These are phyloP conservation scores for Hyperoplus lanceolatus DNA, from an alignment of 2,797 vertebrate species.

Conservation along the genomic window DNA sequence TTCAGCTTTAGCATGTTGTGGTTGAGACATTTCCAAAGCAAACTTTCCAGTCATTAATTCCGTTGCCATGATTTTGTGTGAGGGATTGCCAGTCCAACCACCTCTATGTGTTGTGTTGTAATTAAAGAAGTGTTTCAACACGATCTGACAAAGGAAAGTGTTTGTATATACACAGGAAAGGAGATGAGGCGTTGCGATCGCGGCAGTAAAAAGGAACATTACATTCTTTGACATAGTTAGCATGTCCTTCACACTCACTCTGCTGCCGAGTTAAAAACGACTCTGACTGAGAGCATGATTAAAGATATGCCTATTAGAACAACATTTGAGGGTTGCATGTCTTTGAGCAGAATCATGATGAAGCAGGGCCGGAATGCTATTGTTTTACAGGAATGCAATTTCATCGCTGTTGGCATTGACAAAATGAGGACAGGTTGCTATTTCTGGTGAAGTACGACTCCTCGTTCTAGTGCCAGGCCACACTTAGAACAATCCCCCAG, in stretches of 20 bases:
- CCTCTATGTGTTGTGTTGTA: conserved; percentile 62
- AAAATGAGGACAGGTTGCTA: conserved; percentile 58
- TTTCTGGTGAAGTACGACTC: conserved; percentile 57
- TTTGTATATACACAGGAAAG: conserved; percentile 61
- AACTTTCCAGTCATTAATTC: conserved; percentile 78
- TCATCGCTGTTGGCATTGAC: conserved; percentile 57
- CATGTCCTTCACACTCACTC: conserved; percentile 67
- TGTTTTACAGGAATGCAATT: conserved; percentile 67
- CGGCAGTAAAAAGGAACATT: conserved; percentile 61
- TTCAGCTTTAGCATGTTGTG: conserved; percentile 71
- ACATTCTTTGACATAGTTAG: conserved; percentile 61
- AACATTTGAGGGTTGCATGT: conserved; percentile 33
- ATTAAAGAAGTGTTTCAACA: conserved; percentile 77
- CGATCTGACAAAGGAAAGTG: conserved; percentile 58
- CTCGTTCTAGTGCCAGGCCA: conserved; percentile 36
- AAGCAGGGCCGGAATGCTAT: conserved; percentile 68
- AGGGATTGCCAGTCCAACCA: conserved; percentile 61
- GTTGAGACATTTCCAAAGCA: conserved; percentile 81
- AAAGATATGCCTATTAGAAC: conserved; percentile 58
- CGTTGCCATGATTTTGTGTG: conserved; percentile 61
- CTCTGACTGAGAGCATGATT: conserved; percentile 66
- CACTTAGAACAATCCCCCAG: conserved; percentile 38
- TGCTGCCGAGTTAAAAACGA: conserved; percentile 63
- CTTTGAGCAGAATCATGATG: conserved; percentile 53
- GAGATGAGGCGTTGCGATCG: conserved; percentile 68